Evolutionary conservation across 2,113 vertebrate species (phyloP), one percentile per base, ranked within the genome.

Genomic region (Montifringilla adamsi): DNA sequence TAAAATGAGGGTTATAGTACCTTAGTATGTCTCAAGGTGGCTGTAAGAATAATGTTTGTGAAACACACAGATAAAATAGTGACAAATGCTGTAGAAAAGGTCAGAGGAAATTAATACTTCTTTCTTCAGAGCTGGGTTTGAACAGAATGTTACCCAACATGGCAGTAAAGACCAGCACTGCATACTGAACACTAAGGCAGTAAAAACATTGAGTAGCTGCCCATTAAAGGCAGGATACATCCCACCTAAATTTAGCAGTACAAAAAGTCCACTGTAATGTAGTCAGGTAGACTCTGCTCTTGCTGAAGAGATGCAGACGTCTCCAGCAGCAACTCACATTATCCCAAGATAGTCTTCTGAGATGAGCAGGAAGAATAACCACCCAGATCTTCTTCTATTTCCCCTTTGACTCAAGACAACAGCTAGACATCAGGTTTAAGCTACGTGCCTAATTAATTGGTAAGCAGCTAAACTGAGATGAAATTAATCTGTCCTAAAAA

Each of bases 81-180:
- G 74, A 82, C 69, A 90, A 75, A 35, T 78, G 47, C 19, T 56
- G 22, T 35, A 56, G 83, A 39, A 92, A 95, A 93, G 58, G 89
- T 94, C 86, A 94, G 83, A 94, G 72, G 41, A 93, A 90, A 94
- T 92, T 10, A 93, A 46, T 94, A 66, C 47, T 76, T 88, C 75
- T 73, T 62, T 76, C 83, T 69, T 80, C 76, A 73, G 80, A 81
- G 35, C 28, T 69, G 26, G 13, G 31, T 62, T 86, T 83, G 68
- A 84, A 66, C 80, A 84, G 46, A 55, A 82, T 76, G 62, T 76
- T 94, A 72, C 41, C 49, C 72, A 93, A 76, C 49, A 68, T 18
- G 30, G 87, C 53, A 66, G n/a, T 62, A 77, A 88, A 90, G 64
- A 63, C 21, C 41, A 81, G n/a, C 37, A 27, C 59, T 69, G 59